Evolutionary conservation across 2,888 invertebrate species (phyloP).

Genomic region (Atrina japonica): DNA sequence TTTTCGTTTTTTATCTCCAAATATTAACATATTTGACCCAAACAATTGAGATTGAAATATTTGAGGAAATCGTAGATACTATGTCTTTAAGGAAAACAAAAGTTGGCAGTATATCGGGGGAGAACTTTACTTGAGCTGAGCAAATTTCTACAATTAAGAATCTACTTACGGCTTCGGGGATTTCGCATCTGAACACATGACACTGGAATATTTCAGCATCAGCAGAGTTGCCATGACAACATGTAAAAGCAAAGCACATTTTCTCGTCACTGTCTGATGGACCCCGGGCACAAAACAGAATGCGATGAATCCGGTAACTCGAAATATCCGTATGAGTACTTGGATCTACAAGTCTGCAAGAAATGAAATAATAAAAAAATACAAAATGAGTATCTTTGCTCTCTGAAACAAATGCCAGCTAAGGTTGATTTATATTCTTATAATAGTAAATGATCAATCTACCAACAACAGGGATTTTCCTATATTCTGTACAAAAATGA

Average conservation of each 20-base stretch:
- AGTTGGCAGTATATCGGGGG: too few species aligned
- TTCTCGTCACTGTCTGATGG: slow-evolving; percentile 88
- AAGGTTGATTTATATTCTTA: too few species aligned
- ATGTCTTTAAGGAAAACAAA: too few species aligned
- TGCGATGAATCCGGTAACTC: slow-evolving; percentile 94
- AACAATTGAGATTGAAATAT: too few species aligned
- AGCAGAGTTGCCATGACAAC: slow-evolving; percentile 94
- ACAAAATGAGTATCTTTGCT: too few species aligned
- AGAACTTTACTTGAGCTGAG: not conserved
- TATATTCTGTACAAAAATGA: too few species aligned
- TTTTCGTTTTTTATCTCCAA: too few species aligned
- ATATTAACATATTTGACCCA: too few species aligned
- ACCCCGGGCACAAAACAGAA: slow-evolving; percentile 96
- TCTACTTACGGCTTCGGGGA: slow-evolving; percentile 92
- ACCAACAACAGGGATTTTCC: too few species aligned
- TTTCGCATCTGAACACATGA: slow-evolving; percentile 97
- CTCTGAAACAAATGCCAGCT: too few species aligned
- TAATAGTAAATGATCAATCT: too few species aligned
- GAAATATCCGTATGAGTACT: slow-evolving; percentile 90
- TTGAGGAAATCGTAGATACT: too few species aligned
- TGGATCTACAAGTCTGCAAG: slow-evolving; percentile 87
- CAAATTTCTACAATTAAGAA: not conserved
- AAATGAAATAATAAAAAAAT: slow-evolving; percentile 14
- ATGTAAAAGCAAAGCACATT: slow-evolving; percentile 99
- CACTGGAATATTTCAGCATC: slow-evolving; percentile 96